These are phyloP conservation scores for Onthophagus taurus DNA, from an alignment of 1,140 invertebrate species.

Conservation along the genomic window DNA sequence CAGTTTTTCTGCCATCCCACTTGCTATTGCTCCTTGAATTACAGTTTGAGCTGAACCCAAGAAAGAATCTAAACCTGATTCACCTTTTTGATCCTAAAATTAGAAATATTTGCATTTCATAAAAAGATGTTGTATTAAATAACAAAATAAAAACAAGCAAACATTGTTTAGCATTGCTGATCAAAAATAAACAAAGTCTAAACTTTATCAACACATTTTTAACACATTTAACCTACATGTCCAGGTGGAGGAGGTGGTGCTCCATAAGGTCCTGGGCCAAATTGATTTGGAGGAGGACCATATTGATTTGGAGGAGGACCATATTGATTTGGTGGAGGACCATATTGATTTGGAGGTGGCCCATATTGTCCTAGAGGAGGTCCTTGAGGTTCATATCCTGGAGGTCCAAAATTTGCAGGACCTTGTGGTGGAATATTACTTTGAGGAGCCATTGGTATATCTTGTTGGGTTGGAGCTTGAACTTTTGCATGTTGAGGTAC, in stretches of 20 bases:
- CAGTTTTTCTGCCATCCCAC: constrained; percentile 28
- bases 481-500: not conserved
- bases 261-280: constrained; percentile 13
- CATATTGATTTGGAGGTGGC: not conserved
- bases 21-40: constrained; percentile 27
- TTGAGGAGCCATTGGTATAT: not conserved
- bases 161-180: no score
- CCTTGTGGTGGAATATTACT: not conserved
- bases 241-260: constrained; percentile 14
- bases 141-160: no score
- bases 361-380: constrained; percentile 3
- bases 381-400: not conserved
- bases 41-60: constrained; percentile 26
- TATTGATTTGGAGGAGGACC: not conserved
- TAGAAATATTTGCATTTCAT: no score
- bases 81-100: no score
- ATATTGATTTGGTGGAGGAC: not conserved
- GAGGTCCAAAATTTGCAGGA: not conserved
- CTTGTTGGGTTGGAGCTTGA: not conserved
- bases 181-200: no score
- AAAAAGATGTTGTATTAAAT: no score
- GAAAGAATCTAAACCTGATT: constrained; percentile 25
- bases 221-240: constrained; percentile 8
- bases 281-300: constrained; percentile 13
- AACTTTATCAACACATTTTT: no score